These are phyloP conservation scores for Polypedilum vanderplanki DNA, from an alignment of 1,140 invertebrate species.

Conservation along the genomic window DNA sequence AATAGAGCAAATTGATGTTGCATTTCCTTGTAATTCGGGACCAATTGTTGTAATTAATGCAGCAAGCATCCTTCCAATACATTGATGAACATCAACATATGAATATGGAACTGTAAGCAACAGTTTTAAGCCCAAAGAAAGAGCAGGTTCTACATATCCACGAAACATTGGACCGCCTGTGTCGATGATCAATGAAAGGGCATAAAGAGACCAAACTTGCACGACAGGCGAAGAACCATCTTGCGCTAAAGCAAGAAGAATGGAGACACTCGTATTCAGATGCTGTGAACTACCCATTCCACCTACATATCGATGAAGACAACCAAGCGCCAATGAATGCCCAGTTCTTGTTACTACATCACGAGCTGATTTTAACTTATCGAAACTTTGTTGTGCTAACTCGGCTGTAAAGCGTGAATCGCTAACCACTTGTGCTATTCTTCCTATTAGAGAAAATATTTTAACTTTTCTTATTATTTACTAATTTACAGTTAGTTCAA, in stretches of 20 bases:
- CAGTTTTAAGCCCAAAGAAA: constrained; percentile 82
- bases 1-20: constrained; percentile 59
- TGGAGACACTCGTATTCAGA: constrained; percentile 87
- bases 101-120: constrained; percentile 82
- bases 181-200: constrained; percentile 90
- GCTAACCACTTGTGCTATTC: constrained; percentile 80
- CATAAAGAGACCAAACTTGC: constrained; percentile 93
- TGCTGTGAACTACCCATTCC: constrained; percentile 88
- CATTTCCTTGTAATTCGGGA: constrained; percentile 88
- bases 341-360: constrained; percentile 86
- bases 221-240: constrained; percentile 55
- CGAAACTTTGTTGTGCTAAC: constrained; percentile 84
- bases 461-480: constrained; percentile 32
- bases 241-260: constrained; percentile 88
- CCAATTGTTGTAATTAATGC: constrained; percentile 96
- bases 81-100: constrained; percentile 87
- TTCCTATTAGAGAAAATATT: no score
- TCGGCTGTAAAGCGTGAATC: constrained; percentile 84
- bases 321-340: constrained; percentile 87
- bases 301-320: constrained; percentile 82
- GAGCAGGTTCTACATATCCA: constrained; percentile 89
- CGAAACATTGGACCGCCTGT: constrained; percentile 98
- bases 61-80: constrained; percentile 87
- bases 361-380: constrained; percentile 76
- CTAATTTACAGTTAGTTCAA: no score